Percentiles rank a stretch among this genome's conserved stretches.
Conservation (phyloP, 2,888 invertebrate genomes). For the Linnaemya tessellans region DNA sequence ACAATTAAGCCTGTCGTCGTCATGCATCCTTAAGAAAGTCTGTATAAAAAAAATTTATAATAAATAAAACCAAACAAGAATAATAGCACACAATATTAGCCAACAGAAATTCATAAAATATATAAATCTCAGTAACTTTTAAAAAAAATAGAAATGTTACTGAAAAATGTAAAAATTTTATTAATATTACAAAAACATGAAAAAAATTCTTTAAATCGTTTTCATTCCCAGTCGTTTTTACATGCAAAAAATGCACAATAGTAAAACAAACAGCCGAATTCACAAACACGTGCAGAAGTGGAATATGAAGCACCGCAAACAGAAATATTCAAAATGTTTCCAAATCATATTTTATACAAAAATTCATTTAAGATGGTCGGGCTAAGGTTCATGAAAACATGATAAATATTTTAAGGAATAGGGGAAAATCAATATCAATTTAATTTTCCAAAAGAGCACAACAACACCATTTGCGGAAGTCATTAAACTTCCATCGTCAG, state of each 20-base stretch:
- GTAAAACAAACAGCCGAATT: slow-evolving; percentile 8
- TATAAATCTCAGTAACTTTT: not conserved
- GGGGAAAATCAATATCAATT: too few species aligned
- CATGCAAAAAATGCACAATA: slow-evolving; percentile 12
- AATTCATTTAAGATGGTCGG: too few species aligned
- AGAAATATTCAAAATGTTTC: not conserved
- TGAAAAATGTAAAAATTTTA: slow-evolving; percentile 49
- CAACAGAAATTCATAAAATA: slow-evolving; percentile 35
- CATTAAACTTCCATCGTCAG: not conserved
- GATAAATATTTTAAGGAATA: too few species aligned
- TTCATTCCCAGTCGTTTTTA: slow-evolving; percentile 17
- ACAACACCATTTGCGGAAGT: too few species aligned
- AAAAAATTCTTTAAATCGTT: slow-evolving; percentile 52
- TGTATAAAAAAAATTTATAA: not conserved
- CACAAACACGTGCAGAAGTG: slow-evolving; percentile 33
- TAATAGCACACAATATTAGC: slow-evolving; percentile 14
- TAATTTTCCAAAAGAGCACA: too few species aligned
- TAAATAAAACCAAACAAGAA: not conserved
- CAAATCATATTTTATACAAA: too few species aligned
- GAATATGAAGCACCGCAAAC: not conserved
- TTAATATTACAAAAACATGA: slow-evolving; percentile 50
- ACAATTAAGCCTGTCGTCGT: slow-evolving; percentile 27
- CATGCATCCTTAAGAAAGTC: slow-evolving; percentile 31
- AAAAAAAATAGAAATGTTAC: not conserved
- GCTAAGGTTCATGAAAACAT: too few species aligned